Evolutionary conservation across 2,888 invertebrate genomes (phyloP), one percentile per base, ranked within the genome.

Genomic region (Coelopa pilipes): DNA sequence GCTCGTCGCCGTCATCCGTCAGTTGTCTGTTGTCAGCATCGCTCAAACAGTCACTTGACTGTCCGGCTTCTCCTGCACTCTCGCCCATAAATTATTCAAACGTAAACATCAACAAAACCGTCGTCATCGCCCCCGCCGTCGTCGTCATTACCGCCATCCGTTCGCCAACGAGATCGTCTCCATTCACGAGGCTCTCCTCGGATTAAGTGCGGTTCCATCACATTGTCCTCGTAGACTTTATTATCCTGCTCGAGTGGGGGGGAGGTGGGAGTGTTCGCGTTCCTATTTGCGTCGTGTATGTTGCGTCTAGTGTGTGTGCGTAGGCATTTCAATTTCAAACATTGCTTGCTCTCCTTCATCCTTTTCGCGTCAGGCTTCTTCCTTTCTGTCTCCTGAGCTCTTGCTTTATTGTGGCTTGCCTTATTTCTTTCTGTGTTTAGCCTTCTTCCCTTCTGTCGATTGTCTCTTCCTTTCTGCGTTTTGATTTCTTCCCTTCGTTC

Each of bases 41-140:
- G 47, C 21, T 46, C 47, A 70, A 19, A 50, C 24, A 34, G 60
- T 17, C 70, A 62, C 49, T 47, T 59, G 21, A 21, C 59, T 69
- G 57, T 68, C 34, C n/a, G 57, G 17, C 24, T 11, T n/a, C 55
- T 71, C 45, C 62, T 63, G 63, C 60, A 65, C 75, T 79, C 82
- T 80, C 82, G 82, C 80, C 81, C 82, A 85, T 85, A 84, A 86
- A 84, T 85, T 84, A 86, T 86, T 86, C 84, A 86, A 82, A 81
- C 80, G 81, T 80, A 82, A 86, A 84, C 83, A 84, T 84, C 82
- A 85, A 83, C 84, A 84, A 78, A 60, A 49, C 49, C 70, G 47
- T 70, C 70, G 19, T 34, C 70, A 47, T 49, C 60, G 17, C 21
- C 57, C 15, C 17, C 34, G 34, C 34, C 15, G 7, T 13, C n/a